A percentile compares a stretch with the other conserved stretches of the same genome.
These are phyloP conservation scores for Salpingus planirostris DNA, from an alignment of 2,888 invertebrate genomes.

Conservation along the genomic window DNA sequence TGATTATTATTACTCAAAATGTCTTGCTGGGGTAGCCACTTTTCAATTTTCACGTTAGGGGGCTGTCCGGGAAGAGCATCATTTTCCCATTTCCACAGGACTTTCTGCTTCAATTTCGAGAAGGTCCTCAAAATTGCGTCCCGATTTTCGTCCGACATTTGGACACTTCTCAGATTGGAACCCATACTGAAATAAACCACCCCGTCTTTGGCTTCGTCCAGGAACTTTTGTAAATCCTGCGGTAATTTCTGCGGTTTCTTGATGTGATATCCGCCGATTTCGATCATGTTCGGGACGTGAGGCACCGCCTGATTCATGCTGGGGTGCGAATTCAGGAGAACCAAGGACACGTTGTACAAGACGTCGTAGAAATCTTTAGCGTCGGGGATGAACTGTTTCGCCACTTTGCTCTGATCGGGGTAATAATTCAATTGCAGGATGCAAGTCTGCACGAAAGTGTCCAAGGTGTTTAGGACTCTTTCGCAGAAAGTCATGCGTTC, in stretches of 20 bases:
- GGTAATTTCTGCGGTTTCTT: conserved; percentile 24
- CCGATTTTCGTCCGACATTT: conserved; percentile 45
- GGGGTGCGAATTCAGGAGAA: conserved; percentile 39
- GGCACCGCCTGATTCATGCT: conserved; percentile 44
- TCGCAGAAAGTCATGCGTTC: conserved; percentile 42
- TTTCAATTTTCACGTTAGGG: conserved; percentile 36
- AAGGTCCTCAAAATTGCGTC: conserved; percentile 50
- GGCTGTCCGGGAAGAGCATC: conserved; percentile 30
- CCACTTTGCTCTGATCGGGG: conserved; percentile 20
- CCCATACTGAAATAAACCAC: conserved; percentile 53
- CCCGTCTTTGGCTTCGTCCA: conserved; percentile 46
- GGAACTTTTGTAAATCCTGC: conserved; percentile 42
- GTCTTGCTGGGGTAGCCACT: conserved; percentile 33
- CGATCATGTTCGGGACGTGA: conserved; percentile 46
- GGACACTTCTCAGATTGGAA: conserved; percentile 47
- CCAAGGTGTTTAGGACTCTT: conserved; percentile 43
- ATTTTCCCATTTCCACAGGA: conserved; percentile 62
- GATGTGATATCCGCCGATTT: conserved; percentile 48
- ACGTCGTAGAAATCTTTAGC: conserved; percentile 22
- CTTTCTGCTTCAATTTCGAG: conserved; percentile 49
- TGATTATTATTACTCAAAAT: too few relatives aligned
- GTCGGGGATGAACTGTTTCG: conserved; percentile 25
- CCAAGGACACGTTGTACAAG: conserved; percentile 24
- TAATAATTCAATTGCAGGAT: conserved; percentile 2
- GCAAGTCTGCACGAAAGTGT: neutral